A percentile compares a stretch with the other conserved stretches of the same genome.
phyloP scores from a whole-genome alignment of 2,888 invertebrate genomes.

The Lochmaea crataegi region DNA sequence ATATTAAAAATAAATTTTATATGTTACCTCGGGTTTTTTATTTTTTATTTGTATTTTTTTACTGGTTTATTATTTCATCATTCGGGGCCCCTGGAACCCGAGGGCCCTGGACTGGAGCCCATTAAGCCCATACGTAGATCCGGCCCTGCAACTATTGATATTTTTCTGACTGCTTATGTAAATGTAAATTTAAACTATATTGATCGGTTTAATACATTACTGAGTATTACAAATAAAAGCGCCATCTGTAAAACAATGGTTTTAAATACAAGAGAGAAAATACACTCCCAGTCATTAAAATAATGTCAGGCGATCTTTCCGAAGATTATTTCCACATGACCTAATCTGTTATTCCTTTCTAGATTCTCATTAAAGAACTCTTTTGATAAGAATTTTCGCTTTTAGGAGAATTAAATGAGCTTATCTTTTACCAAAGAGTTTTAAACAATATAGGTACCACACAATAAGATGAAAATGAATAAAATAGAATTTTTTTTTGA shows the following conservation, averaged over 20 bases:
- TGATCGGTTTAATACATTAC: background rate
- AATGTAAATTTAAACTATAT: background rate
- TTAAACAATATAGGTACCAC: background rate
- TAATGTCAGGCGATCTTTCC: constrained; percentile 24
- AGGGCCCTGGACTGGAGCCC: too few species aligned
- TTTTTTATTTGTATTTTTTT: too few species aligned
- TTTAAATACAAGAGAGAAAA: background rate
- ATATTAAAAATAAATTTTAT: too few species aligned
- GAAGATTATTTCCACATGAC: constrained; percentile 44
- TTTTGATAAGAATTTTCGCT: constrained; percentile 1
- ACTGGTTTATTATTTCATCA: too few species aligned
- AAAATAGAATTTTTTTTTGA: too few species aligned
- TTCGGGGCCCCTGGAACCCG: too few species aligned
- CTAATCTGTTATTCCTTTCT: constrained; percentile 39
- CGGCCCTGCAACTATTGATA: too few species aligned
- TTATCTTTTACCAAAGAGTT: background rate
- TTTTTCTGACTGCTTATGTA: too few species aligned
- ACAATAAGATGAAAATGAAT: background rate
- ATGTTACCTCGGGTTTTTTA: too few species aligned
- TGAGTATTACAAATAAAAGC: background rate
- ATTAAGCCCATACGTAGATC: too few species aligned
- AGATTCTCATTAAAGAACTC: constrained; percentile 22
- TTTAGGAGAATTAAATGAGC: constrained; percentile 2
- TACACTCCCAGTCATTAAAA: constrained; percentile 20
- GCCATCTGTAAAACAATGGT: background rate